phyloP scores from a whole-genome alignment of 2,888 invertebrate species.

The Lumbricus terrestris region DNA sequence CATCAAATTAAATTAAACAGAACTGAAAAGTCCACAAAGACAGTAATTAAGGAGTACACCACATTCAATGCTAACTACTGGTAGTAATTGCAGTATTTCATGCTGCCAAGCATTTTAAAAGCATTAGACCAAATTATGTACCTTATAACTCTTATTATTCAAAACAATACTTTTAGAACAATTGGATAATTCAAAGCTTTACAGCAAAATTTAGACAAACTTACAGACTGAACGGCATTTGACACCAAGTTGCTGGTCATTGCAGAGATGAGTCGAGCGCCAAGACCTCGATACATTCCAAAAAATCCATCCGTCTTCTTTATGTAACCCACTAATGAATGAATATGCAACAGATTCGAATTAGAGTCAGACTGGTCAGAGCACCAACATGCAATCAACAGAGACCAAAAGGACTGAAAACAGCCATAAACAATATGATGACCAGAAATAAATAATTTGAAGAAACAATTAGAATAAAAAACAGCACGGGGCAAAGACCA shows the following conservation, averaged over 20 bases:
- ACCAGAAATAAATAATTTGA: background rate
- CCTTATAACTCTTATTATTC: background rate
- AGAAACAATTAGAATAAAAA: background rate
- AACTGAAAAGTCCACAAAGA: background rate
- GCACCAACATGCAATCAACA: background rate
- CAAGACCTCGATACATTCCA: conserved; percentile 27
- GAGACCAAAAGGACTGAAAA: background rate
- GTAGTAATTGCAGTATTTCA: no score
- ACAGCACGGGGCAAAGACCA: no score
- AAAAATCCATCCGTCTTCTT: conserved; percentile 29
- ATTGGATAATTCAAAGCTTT: background rate
- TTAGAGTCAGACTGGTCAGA: background rate
- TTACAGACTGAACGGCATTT: conserved; percentile 18
- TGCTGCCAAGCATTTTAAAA: background rate
- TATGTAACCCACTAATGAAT: conserved; percentile 27
- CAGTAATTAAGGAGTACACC: background rate
- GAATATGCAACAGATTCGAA: background rate
- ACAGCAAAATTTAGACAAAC: background rate
- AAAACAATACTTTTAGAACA: background rate
- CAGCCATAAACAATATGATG: background rate
- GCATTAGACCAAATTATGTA: background rate
- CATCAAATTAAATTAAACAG: background rate
- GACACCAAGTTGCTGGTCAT: conserved; percentile 19
- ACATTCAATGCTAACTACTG: background rate
- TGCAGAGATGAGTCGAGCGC: conserved; percentile 9